Conservation (phyloP, 2,888 invertebrate species). For the Megalurothrips usitatus region DNA sequence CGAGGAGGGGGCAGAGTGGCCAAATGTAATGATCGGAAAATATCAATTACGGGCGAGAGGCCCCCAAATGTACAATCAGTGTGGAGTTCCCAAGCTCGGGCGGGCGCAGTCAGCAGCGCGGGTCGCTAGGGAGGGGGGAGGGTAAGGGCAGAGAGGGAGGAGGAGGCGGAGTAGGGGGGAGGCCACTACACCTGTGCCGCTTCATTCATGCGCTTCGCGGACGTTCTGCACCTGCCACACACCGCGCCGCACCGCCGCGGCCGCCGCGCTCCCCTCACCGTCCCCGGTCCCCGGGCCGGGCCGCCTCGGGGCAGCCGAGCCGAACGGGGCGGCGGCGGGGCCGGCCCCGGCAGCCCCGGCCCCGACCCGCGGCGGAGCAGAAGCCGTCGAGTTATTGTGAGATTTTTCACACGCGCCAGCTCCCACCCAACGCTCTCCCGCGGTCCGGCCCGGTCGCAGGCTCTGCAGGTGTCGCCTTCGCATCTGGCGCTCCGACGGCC, state of each 20-base stretch:
- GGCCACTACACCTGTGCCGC: conserved; percentile 15
- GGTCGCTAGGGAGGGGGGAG: no score
- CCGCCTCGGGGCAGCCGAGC: not conserved
- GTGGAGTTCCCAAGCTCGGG: not conserved
- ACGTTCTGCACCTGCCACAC: conserved; percentile 9
- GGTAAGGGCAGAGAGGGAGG: not conserved
- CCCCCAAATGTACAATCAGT: not conserved
- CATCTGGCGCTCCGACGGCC: no score
- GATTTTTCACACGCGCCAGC: conserved; percentile 7
- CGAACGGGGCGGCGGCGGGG: not conserved
- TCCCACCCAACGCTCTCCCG: not conserved
- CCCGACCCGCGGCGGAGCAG: not conserved
- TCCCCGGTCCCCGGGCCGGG: no score
- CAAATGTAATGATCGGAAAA: no score
- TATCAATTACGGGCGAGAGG: not conserved
- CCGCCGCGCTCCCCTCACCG: not conserved
- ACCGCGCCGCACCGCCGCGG: not conserved
- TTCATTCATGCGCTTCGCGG: conserved; percentile 14
- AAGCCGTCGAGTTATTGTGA: not conserved
- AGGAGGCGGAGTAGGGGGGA: not conserved
- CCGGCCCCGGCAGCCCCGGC: not conserved
- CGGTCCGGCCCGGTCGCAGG: not conserved
- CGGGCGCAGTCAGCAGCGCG: no score
- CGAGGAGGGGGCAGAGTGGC: not conserved
- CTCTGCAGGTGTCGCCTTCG: not conserved